phyloP scores from a whole-genome alignment of 1,140 invertebrate genomes.

The Armadillidium nasatum region DNA sequence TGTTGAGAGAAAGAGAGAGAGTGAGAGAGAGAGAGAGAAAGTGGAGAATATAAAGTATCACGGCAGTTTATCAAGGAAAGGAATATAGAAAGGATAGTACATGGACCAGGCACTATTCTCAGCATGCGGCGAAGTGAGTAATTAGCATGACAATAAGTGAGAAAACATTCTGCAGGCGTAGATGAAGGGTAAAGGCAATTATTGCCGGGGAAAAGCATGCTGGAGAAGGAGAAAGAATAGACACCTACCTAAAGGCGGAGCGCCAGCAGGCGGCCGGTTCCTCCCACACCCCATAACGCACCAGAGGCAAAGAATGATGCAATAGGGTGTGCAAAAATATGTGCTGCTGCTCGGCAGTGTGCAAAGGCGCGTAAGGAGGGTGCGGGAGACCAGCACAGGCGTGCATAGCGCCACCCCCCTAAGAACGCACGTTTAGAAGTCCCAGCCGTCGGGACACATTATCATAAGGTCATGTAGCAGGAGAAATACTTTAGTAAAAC shows the following conservation, averaged over 20 bases:
- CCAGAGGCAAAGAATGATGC: constrained; percentile 8
- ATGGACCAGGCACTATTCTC: constrained; percentile 4
- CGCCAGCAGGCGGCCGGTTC: constrained; percentile 6
- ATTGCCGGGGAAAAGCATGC: neutral
- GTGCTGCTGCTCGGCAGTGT: neutral
- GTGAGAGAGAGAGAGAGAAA: neutral
- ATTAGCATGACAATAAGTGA: constrained; percentile 1
- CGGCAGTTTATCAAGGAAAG: neutral
- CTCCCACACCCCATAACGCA: constrained; percentile 5
- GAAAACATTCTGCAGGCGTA: constrained; percentile 6
- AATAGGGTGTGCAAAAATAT: neutral
- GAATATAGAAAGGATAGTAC: neutral
- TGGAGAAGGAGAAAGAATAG: neutral
- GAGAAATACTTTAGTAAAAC: no score
- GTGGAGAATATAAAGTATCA: neutral
- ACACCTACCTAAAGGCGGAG: constrained; percentile 8
- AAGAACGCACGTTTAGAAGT: neutral
- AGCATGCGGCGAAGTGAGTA: neutral
- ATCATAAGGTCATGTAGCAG: neutral
- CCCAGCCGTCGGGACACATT: neutral
- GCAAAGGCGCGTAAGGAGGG: neutral
- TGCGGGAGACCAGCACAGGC: neutral
- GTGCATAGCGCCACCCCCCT: neutral
- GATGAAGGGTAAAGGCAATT: neutral
- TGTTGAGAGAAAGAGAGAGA: neutral